Conservation (phyloP, 2,113 vertebrate species). For the Cichladusa arquata region DNA sequence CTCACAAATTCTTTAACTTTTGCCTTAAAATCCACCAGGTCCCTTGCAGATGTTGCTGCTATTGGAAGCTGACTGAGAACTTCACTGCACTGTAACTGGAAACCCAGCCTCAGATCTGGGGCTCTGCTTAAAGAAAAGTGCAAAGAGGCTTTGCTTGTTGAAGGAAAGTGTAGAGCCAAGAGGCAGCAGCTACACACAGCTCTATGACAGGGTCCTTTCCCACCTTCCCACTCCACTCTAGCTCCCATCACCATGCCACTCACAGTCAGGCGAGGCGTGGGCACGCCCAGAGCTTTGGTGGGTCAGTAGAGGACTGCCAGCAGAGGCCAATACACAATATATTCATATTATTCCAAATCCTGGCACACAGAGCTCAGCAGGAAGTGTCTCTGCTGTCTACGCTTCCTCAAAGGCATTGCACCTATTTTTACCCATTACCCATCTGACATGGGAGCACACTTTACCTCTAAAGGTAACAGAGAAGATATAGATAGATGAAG, state of each 20-base stretch:
- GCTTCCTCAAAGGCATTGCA: not conserved
- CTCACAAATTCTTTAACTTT: not conserved
- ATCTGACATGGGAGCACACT: not conserved
- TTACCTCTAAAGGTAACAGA: not conserved
- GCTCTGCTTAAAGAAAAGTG: not conserved
- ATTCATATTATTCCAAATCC: not conserved
- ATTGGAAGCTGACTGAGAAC: not conserved
- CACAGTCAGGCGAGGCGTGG: not conserved
- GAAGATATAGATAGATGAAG: not conserved
- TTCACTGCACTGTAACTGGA: not conserved
- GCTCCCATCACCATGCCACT: not conserved
- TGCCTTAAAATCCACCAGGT: not conserved
- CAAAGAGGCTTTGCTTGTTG: not conserved
- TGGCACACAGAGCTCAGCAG: not conserved
- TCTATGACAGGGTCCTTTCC: not conserved
- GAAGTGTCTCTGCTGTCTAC: not conserved
- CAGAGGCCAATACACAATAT: accelerated
- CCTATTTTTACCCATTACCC: not conserved
- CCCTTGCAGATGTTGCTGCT: not conserved
- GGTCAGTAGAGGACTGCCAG: not conserved
- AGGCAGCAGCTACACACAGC: not conserved
- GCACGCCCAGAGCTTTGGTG: not conserved
- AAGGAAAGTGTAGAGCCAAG: accelerated
- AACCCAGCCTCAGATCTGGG: not conserved
- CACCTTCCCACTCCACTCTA: accelerated